phyloP scores from a whole-genome alignment of 1,140 invertebrate species.

The Phenacoccus solenopsis region DNA sequence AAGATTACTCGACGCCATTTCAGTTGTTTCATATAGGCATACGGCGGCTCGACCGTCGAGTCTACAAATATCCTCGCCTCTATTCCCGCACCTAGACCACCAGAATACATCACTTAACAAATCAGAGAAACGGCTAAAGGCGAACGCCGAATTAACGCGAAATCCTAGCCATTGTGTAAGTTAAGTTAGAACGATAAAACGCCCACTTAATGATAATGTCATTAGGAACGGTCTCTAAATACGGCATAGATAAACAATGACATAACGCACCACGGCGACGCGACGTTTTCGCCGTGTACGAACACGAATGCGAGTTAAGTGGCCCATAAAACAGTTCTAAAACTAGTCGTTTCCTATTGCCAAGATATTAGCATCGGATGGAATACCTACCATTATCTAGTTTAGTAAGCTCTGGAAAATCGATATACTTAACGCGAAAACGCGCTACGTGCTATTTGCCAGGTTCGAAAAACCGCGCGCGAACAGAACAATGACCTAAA shows the following conservation, averaged over 20 bases:
- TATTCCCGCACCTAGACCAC: neutral
- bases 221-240: neutral
- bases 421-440: neutral
- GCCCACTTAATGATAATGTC: slow-evolving; percentile 1
- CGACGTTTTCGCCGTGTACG: neutral
- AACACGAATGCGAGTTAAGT: neutral
- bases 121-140: too few relatives aligned
- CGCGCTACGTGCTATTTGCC: neutral
- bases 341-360: neutral
- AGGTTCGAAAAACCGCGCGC: too few relatives aligned
- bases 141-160: neutral
- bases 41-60: neutral
- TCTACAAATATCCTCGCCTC: neutral
- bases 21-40: neutral
- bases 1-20: neutral
- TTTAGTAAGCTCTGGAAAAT: slow-evolving; percentile 2
- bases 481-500: neutral
- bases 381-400: neutral
- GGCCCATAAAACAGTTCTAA: neutral
- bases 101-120: neutral
- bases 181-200: neutral
- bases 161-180: neutral
- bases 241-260: slow-evolving; percentile 1
- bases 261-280: too few relatives aligned
- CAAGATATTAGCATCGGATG: neutral